phyloP scores from a whole-genome alignment of 2,888 invertebrate genomes.

The Drosophila prolongata region DNA sequence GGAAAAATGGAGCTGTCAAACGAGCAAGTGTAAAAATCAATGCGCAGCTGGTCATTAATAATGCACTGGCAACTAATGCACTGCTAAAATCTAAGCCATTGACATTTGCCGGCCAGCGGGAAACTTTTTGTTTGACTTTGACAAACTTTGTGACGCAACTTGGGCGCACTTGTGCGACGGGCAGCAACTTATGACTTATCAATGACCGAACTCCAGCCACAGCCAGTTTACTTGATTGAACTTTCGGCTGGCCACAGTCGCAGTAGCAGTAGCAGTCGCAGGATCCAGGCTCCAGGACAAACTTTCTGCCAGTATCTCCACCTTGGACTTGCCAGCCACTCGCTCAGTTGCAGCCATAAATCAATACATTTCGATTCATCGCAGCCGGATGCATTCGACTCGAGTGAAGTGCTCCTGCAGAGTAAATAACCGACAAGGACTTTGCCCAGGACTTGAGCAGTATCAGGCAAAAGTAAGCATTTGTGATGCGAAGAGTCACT shows the following conservation, averaged over 20 bases:
- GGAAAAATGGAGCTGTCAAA: background rate
- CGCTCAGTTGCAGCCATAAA: conserved; percentile 62
- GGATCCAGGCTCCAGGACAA: conserved; percentile 47
- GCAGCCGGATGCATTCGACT: conserved; percentile 49
- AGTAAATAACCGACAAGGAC: conserved; percentile 58
- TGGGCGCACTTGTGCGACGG: conserved; percentile 48
- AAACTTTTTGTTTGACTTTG: conserved; percentile 72
- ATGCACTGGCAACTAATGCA: conserved; percentile 69
- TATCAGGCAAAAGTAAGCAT: conserved; percentile 46
- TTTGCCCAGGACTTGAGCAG: conserved; percentile 58
- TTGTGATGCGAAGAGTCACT: conserved; percentile 24
- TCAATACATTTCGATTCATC: conserved; percentile 73
- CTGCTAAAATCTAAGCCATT: conserved; percentile 63
- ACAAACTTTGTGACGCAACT: conserved; percentile 60
- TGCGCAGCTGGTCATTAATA: conserved; percentile 62
- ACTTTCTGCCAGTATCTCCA: conserved; percentile 52
- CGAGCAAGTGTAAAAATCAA: conserved; percentile 45
- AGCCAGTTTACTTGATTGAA: conserved; percentile 66
- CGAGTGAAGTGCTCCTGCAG: conserved; percentile 35
- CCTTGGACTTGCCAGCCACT: conserved; percentile 39
- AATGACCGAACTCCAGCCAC: conserved; percentile 53
- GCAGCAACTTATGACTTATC: conserved; percentile 48
- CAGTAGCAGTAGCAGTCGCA: background rate
- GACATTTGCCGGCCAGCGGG: conserved; percentile 41
- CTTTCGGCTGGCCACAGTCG: conserved; percentile 53